Evolutionary conservation across 2,888 invertebrate species (phyloP), one percentile per base, ranked within the genome.

Genomic region (Agrotis puta): DNA sequence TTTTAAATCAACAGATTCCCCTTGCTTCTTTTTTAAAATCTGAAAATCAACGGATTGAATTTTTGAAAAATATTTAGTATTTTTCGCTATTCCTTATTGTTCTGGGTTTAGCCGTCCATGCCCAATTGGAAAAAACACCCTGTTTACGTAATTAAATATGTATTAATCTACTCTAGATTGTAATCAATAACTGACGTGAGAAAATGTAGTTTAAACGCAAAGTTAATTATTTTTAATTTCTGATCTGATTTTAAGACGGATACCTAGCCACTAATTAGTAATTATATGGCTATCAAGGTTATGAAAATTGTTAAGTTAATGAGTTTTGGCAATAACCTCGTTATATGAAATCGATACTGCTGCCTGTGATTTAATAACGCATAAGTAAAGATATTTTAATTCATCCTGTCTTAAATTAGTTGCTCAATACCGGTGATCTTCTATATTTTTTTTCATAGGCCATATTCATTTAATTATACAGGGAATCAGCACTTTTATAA

Each of bases 271-370:
- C 6, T 39, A 71, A 69, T 76, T 57, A 69, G 33, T 70, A 66
- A 53, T 64, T 48, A 51, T 50, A 47, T 62, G 20, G 43, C 14
- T 64, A 20, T n/a, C 70, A 75, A 80, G 81, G 81, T 67, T 70
- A 56, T 53, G 45, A 20, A 61, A 48, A 74, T 66, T 39, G 43
- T 63, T 66, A 51, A 47, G 43, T 20, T 51, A 53, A 47, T 24
- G 48, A n/a, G 51, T 62, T 69, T 78, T 24, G 50, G 24, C 27
- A 43, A 11, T 70, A 75, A 70, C 81, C 76, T 79, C 45, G 64
- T 67, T 75, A 14, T 7, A 53, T 76, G 81, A 57, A 80, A 80
- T 75, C 53, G 64, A 80, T 79, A 78, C 70, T 27, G n/a, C 20
- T 63, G 22, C 3, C 5, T 47, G 27, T 24, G 13, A 59, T 72